Evolutionary conservation across 2,797 vertebrate species (phyloP), one percentile per base, ranked within the genome.

Genomic region (Lithobates pipiens): DNA sequence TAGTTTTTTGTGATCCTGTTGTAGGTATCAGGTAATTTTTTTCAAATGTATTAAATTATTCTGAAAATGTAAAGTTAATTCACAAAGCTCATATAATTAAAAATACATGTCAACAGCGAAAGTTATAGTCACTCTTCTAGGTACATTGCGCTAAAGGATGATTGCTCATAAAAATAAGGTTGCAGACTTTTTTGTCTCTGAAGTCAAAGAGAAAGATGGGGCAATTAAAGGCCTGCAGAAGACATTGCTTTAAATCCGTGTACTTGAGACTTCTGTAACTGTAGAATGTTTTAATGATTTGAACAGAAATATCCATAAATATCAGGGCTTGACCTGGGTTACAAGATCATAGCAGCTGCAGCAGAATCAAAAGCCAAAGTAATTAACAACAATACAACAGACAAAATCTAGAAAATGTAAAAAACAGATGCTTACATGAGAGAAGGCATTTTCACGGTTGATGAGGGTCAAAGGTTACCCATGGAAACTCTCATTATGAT

Each of bases 401-500:
- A 79, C 68, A 81, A 86, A 86, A 70, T 57, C 8, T 39, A 75
- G 80, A 42, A 81, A 50, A 86, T 86, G 75, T 39, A 74, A 63
- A 86, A 86, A 86, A 77, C 85, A 86, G 80, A 86, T 86, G 85
- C 79, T 67, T 32, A 6, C 74, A 70, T 63, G 27, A 73, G 71
- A 63, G 76, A 39, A 73, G 25, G 21, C 54, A 42, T 44, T 82
- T 86, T 77, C 46, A 39, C 72, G 54, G 65, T 73, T 77, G 81
- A 86, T 77, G 68, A 82, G 68, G 85, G 85, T 78, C 80, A 86
- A 65, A 44, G 80, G 85, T 86, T 67, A 77, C 21, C 72, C 27
- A 76, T 36, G 50, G 50, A 65, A 68, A 81, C 46, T 32, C 61
- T 25, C 18, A 15, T 50, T 34, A 72, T 81, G 63, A 61, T 86